Conservation (phyloP, 2,888 invertebrate genomes). For the Synanthedon formicaeformis region DNA sequence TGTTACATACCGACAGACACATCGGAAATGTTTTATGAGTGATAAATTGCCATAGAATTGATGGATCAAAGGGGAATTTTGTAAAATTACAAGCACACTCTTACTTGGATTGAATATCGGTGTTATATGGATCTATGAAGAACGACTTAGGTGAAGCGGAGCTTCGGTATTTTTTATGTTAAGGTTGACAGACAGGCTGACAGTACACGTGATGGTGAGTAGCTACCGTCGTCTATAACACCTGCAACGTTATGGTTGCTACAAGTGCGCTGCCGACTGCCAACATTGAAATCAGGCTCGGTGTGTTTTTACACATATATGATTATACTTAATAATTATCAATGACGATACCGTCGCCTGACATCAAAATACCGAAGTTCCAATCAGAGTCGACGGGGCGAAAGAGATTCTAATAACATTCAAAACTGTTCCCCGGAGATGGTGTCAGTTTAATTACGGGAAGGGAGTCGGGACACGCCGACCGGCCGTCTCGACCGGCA, state of each 20-base stretch:
- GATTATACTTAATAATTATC: no score
- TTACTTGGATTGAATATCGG: no score
- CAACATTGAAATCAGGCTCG: no score
- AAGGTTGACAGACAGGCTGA: no score
- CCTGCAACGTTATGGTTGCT: no score
- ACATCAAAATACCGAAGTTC: conserved; percentile 38
- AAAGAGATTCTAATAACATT: conserved; percentile 69
- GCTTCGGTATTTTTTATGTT: no score
- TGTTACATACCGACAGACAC: conserved; percentile 28
- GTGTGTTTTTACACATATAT: no score
- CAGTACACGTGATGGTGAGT: no score
- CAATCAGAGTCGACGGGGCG: conserved; percentile 61
- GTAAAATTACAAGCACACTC: conserved; percentile 4
- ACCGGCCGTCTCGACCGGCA: conserved; percentile 42
- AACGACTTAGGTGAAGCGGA: no score
- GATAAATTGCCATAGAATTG: conserved; percentile 40
- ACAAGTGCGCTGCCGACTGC: no score
- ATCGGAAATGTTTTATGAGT: conserved; percentile 57
- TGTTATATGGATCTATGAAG: no score
- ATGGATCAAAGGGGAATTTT: conserved; percentile 20
- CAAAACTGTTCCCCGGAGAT: conserved; percentile 63
- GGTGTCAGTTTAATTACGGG: conserved; percentile 67
- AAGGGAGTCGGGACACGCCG: conserved; percentile 33
- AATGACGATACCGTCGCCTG: background rate
- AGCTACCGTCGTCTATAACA: no score